phyloP scores from a whole-genome alignment of 1,140 invertebrate genomes.

The Zaprionus vittiger region DNA sequence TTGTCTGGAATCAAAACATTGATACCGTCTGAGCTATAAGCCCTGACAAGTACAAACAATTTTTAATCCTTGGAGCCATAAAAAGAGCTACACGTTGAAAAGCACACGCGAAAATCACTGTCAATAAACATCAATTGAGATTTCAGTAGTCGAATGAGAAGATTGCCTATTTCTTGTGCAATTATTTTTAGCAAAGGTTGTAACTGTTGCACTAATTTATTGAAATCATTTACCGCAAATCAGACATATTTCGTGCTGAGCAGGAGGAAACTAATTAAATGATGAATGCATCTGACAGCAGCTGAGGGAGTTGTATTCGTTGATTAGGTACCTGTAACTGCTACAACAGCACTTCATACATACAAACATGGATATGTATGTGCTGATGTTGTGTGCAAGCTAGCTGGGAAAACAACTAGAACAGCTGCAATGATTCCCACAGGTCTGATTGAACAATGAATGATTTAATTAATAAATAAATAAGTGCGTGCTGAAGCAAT shows the following conservation, averaged over 20 bases:
- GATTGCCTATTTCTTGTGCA: neutral
- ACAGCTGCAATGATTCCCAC: slow-evolving; percentile 59
- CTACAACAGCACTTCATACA: neutral
- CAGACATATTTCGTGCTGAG: slow-evolving; percentile 46
- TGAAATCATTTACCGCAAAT: slow-evolving; percentile 69
- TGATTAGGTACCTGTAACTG: slow-evolving; percentile 30
- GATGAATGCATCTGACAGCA: slow-evolving; percentile 65
- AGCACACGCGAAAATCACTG: slow-evolving; percentile 15
- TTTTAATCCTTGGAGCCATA: slow-evolving; percentile 46
- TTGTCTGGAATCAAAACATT: slow-evolving; percentile 61
- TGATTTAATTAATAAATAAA: slow-evolving; percentile 81
- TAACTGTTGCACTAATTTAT: slow-evolving; percentile 68
- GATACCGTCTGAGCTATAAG: slow-evolving; percentile 74
- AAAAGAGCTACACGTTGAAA: slow-evolving; percentile 25
- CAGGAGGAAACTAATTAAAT: slow-evolving; percentile 68
- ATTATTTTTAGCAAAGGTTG: neutral
- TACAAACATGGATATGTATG: neutral
- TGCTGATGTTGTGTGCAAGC: neutral
- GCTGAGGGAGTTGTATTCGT: slow-evolving; percentile 45
- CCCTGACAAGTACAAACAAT: slow-evolving; percentile 74
- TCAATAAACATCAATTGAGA: slow-evolving; percentile 34
- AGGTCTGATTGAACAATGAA: slow-evolving; percentile 75
- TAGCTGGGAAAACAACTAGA: slow-evolving; percentile 14
- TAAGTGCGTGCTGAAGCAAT: slow-evolving; percentile 51
- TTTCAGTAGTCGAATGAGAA: neutral